Evolutionary conservation across 2,888 invertebrate species (phyloP).

Genomic region (Entomobrya multifasciata): DNA sequence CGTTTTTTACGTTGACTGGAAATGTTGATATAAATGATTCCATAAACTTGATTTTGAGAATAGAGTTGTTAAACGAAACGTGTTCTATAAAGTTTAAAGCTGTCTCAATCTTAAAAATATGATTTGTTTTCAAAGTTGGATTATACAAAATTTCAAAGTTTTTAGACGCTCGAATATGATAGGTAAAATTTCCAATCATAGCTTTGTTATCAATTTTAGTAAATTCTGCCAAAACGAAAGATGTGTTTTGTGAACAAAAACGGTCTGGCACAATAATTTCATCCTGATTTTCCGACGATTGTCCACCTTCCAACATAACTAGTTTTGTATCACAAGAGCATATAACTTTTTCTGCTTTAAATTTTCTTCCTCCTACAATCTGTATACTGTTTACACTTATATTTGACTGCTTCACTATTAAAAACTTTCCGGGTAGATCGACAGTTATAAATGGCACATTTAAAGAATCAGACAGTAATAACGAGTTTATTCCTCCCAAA

Average conservation of each 20-base stretch:
- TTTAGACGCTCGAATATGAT: conserved; percentile 2
- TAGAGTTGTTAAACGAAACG: neutral
- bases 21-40: neutral
- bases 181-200: conserved; percentile 7
- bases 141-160: neutral
- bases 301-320: conserved; percentile 36
- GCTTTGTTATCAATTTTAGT: conserved; percentile 11
- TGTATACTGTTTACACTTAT: neutral
- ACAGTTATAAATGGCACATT: neutral
- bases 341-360: neutral
- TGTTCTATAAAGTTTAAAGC: neutral
- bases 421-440: neutral
- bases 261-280: neutral
- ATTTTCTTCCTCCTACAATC: conserved; percentile 19
- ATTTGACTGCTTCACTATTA: no score
- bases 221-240: conserved; percentile 28
- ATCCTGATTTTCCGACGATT: neutral
- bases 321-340: conserved; percentile 33
- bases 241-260: conserved; percentile 2
- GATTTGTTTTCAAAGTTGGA: neutral
- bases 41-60: neutral
- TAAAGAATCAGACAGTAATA: neutral
- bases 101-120: conserved; percentile 26
- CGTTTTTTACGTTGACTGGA: conserved; percentile 5
- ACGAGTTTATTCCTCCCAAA: conserved; percentile 25